Percentiles rank a stretch among this genome's conserved stretches.
Evolutionary conservation across 2,797 vertebrate genomes (phyloP).

Genomic region (Macrochelys suwanniensis): DNA sequence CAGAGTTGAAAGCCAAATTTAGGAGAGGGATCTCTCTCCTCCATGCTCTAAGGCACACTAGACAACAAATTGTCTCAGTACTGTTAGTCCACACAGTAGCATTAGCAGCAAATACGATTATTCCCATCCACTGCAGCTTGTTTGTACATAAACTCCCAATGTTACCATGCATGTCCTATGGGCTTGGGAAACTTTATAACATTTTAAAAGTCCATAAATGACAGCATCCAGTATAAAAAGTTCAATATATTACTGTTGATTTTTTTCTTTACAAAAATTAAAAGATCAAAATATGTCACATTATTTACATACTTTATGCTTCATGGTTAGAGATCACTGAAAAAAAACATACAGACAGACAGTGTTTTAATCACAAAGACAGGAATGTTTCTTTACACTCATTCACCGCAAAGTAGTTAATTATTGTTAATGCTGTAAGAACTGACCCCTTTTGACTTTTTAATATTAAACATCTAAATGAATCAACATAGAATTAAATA

Average conservation of each 20-base stretch:
- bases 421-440: neutral
- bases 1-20: conserved; percentile 73
- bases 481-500: neutral
- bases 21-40: conserved; percentile 52
- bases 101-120: conserved; percentile 60
- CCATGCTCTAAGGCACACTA: conserved; percentile 59
- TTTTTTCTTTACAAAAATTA: conserved; percentile 85
- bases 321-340: conserved; percentile 92
- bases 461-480: neutral
- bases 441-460: neutral
- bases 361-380: conserved; percentile 30
- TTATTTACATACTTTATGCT: conserved; percentile 90
- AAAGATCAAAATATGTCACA: conserved; percentile 91
- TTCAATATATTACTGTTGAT: conserved; percentile 94
- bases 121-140: conserved; percentile 54
- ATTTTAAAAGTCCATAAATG: conserved; percentile 77
- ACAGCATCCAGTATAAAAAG: conserved; percentile 80
- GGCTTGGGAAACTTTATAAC: conserved; percentile 53
- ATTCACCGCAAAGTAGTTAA: neutral
- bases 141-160: conserved; percentile 11
- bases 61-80: conserved; percentile 15
- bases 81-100: conserved; percentile 64
- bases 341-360: conserved; percentile 81
- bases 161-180: neutral
- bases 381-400: neutral